Conservation (phyloP, 2,888 invertebrate species). For the Drosophila leonis region DNA sequence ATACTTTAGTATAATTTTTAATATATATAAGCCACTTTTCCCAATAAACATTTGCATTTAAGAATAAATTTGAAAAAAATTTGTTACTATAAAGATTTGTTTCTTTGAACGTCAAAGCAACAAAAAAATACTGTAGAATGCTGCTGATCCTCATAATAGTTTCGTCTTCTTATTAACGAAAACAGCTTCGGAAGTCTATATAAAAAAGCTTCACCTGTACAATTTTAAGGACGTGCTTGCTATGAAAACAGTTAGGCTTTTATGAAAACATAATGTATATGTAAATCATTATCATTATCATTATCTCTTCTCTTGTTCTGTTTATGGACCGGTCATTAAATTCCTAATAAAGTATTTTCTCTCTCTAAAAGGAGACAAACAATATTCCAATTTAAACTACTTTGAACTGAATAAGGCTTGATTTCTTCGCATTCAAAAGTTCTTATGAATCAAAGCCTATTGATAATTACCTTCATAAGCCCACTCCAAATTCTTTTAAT, state of each 20-base stretch:
- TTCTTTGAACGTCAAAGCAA: too few species aligned
- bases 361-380: too few species aligned
- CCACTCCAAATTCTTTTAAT: neutral
- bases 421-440: neutral
- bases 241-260: too few species aligned
- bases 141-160: too few species aligned
- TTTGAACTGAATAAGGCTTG: neutral
- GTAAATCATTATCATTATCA: neutral
- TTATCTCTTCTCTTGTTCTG: neutral
- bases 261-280: neutral
- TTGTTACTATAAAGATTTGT: too few species aligned
- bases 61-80: too few species aligned
- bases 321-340: neutral
- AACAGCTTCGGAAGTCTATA: neutral
- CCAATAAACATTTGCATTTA: too few species aligned
- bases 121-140: too few species aligned
- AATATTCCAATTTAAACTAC: neutral
- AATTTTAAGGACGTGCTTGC: neutral
- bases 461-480: neutral
- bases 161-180: too few species aligned
- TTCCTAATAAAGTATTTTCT: neutral
- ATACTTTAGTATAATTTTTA: too few species aligned
- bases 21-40: too few species aligned
- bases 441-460: neutral
- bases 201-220: neutral